Base-by-base conservation (phyloP, 1,140 invertebrate species). In the Lasioglossum albipes region DNA sequence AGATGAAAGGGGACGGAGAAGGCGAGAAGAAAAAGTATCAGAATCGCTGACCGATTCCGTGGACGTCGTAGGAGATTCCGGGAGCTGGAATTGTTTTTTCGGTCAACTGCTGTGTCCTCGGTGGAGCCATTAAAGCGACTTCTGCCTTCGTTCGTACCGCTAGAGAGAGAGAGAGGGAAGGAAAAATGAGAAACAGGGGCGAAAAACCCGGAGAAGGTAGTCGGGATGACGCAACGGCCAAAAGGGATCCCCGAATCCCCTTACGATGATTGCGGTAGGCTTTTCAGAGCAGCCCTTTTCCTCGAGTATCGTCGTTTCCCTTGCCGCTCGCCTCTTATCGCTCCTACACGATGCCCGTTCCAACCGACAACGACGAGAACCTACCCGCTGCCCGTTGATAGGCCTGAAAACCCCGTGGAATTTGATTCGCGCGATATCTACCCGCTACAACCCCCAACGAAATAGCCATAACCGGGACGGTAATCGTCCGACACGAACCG, bases 251-350 rank as follows among this genome's bases (percentile, higher is more conserved):
- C 52, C 45, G 79, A 84, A 88, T 88, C 85, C 85, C 88, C 87
- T 89, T 86, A 89, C 75, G 83, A 89, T 89, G 85, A 89, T 89
- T 89, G 84, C 87, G 80, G 77, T 88, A 87, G 79, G 87, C 87
- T 84, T 82, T 84, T 71, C 78, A 61, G 75, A 27, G 36, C 79
- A 64, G 73, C 83, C 85, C 80, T 80, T 80, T 87, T 87, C 79
- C 79, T 79, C 66, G 67, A 87, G 79, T 79, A 79, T 84, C 76
- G 73, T 83, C 86, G 78, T 75, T 73, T 78, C 71, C 65, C 67
- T 80, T 74, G 74, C 64, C 67, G 54, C 65, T 59, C 65, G 77
- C 42, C 79, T 86, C 85, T 86, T 86, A 86, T 87, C 84, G 82
- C 70, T 52, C 59, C 67, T 75, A 41, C 75, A 65, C 81, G 61